Conservation (phyloP, 2,797 vertebrate species). For the Ataeniobius toweri region DNA sequence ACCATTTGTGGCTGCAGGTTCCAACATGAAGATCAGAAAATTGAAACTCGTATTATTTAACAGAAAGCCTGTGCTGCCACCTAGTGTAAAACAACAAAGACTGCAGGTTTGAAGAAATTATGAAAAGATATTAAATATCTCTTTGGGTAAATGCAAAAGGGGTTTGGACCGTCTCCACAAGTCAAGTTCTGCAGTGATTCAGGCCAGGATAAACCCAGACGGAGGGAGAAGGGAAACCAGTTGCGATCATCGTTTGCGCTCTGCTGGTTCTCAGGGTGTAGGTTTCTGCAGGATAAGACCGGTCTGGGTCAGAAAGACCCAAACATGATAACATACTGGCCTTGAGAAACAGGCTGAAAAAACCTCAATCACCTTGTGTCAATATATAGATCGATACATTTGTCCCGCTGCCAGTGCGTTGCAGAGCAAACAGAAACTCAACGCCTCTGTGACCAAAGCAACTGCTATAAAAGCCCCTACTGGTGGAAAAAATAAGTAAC, state of each 20-base stretch:
- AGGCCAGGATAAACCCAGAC: background rate
- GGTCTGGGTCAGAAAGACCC: constrained; percentile 22
- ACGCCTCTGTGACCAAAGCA: background rate
- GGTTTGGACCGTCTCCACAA: background rate
- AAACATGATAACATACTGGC: constrained; percentile 31
- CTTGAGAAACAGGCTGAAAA: constrained; percentile 27
- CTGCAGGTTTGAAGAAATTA: background rate
- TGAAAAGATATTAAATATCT: too few relatives aligned
- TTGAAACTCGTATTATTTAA: too few relatives aligned
- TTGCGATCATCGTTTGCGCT: background rate
- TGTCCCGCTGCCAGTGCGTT: background rate
- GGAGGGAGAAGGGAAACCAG: constrained; percentile 1
- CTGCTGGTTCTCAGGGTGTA: constrained; percentile 19
- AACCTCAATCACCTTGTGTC: background rate
- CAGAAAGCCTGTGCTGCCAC: too few relatives aligned
- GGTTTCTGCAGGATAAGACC: constrained; percentile 35
- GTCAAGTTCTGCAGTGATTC: background rate
- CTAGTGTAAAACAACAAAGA: background rate
- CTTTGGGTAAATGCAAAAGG: background rate
- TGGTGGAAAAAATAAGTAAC: too few relatives aligned
- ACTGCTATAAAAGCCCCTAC: background rate
- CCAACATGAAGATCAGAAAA: too few relatives aligned
- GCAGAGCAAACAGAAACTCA: background rate
- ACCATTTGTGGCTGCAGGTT: too few relatives aligned
- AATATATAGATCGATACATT: constrained; percentile 9